Evolutionary conservation across 2,113 vertebrate genomes (phyloP), one percentile per base, ranked within the genome.

Genomic region (Paracyprichromis sp.): DNA sequence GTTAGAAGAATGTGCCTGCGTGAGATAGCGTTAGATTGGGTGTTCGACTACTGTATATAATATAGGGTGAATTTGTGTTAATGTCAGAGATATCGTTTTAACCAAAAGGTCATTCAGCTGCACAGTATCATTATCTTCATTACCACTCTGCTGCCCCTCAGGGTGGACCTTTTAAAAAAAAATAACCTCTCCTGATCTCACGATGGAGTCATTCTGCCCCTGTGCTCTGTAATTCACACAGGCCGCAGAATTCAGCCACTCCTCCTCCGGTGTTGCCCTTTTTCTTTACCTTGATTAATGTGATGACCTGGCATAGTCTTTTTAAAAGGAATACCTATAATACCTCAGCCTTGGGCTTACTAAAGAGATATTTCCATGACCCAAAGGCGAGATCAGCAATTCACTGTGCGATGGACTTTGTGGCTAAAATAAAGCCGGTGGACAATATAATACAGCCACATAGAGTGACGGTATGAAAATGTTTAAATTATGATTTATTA

Each of bases 191-290:
- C 54, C 88, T 88, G 86, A 88, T 91, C 66, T 87, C 85, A 92
- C 84, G 91, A 92, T 91, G 86, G 82, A 91, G 90, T 80, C 82
- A 83, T 87, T 88, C 63, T 89, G 47, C 92, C 82, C 47, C 38
- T 5, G 57, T 92, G 71, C 89, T 93, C 89, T 93, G 19, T 94
- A 93, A 95, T 92, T 95, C 89, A 81, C 82, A 50, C 24, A 80
- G 88, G 88, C 40, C n/a, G 3, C 87, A 86, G 79, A 85, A 89
- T 91, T 93, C 91, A 92, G 79, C 78, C 91, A 56, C 90, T 85
- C 90, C 90, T 83, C 53, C 47, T 16, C 52, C 13, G 24, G 61
- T 88, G 79, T 83, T 88, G 50, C 78, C 50, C 52, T n/a, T 76
- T 56, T 61, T 54, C 5, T 83, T 81, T 82, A n/a, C 69, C 76